Base-by-base conservation (phyloP, 1,140 invertebrate species). In the Coptotermes formosanus region DNA sequence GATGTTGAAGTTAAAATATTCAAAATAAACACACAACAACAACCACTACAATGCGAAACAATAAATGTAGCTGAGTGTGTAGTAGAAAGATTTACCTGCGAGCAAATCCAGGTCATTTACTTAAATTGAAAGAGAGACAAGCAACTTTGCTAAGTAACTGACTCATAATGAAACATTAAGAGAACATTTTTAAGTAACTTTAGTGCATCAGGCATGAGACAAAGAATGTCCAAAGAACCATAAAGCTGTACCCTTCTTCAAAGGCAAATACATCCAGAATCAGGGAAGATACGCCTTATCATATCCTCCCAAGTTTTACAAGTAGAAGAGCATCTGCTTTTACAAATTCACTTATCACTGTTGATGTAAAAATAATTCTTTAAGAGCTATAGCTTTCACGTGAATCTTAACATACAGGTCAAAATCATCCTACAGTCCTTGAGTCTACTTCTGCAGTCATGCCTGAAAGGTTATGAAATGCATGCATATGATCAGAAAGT, bases 101-200 rank as follows among this genome's bases (percentile, higher is more conserved):
- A 75, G 25, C 64, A 75, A 75, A 75, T 75, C 64, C 64, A 75
- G 30, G 64, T 75, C 64, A 75, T 75, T 75, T n/a, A 75, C 64
- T 75, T 30, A 30, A 75, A 75, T 25, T 75, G 64, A 75, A 75
- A 75, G 25, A 75, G n/a, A 75, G 64, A 75, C n/a, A 75, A 75
- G 64, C 14, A 75, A 75, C 25, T 75, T 7, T 75, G 64, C 64
- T 75, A 75, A 75, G 64, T 75, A 30, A 75, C 64, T 25, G 25
- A 75, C 25, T 30, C 64, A 75, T 30, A 75, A 75, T 25, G n/a
- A n/a, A 75, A 12, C n/a, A 75, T 75, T n/a, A 75, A 21, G 59
- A 12, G 19, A 64, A 19, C 59, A n/a, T 64, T 64, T 48, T 23
- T 64, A 64, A 64, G 59, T 23, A 64, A 64, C 8, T 8, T 48